Percentiles rank a stretch among this genome's conserved stretches.
These are phyloP conservation scores for Zapornia atra DNA, from an alignment of 2,113 vertebrate genomes.

Conservation along the genomic window DNA sequence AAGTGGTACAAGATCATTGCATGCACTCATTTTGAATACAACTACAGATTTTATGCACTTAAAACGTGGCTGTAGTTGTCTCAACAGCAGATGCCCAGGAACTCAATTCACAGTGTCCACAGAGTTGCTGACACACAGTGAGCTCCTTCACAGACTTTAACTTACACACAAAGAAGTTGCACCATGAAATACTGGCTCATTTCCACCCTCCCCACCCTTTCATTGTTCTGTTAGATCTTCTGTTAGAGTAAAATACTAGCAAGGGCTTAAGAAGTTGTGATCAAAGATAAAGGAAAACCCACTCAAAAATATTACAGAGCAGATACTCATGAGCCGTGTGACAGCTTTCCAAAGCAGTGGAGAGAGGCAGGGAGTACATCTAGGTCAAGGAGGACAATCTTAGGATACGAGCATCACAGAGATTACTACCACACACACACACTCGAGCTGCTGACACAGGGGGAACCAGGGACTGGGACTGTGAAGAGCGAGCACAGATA, in stretches of 20 bases:
- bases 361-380: fast-evolving
- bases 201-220: neutral
- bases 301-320: neutral
- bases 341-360: neutral
- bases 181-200: neutral
- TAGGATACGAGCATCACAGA: neutral
- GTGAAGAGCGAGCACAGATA: neutral
- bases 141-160: neutral
- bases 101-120: neutral
- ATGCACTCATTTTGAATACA: neutral
- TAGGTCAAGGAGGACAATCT: neutral
- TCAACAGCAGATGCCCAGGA: neutral
- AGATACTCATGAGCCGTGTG: neutral
- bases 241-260: neutral
- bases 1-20: neutral
- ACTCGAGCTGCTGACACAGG: neutral
- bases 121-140: neutral
- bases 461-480: neutral
- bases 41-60: neutral
- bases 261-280: neutral
- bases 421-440: neutral
- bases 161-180: neutral
- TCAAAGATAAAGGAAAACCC: neutral
- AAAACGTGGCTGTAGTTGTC: neutral
- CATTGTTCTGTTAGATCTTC: neutral